Base-by-base conservation (phyloP, 2,888 invertebrate genomes). In the Polydrusus pterygomalis region DNA sequence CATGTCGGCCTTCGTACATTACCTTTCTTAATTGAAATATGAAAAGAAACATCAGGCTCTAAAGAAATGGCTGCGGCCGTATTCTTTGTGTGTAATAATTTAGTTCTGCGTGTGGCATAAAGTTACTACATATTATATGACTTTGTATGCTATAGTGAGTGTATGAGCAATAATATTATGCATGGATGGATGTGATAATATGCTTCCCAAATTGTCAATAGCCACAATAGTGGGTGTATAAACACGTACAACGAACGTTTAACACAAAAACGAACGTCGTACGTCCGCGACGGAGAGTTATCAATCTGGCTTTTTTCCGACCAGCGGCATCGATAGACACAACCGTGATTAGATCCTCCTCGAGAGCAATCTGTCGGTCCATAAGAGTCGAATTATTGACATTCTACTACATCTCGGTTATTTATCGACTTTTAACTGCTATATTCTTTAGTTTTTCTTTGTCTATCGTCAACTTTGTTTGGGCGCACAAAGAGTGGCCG, bases 331-430 rank as follows among this genome's bases (percentile, higher is more conserved):
- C 47, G 51, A 47, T 51, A 51, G 34, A 56, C 58, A 13, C 17
- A 10, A n/a, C 58, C 30, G 51, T 54, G 71, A 62, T 64, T 71
- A 34, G 15, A 69, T 72, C 69, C 58, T 76, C 68, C 65, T 56
- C 72, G 77, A 77, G 65, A 76, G 77, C 77, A 75, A 79, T 79
- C 78, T 80, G 79, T 81, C 77, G 73, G 75, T 73, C 79, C 75
- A 78, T 78, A 78, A 73, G 77, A 79, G 78, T 80, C 79, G 79
- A 82, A 82, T 81, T 81, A 80, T 80, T 75, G 78, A 75, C 79
- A 80, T 80, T 81, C 80, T 81, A 80, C 79, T 78, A 79, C 77
- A 79, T 79, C 78, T 75, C 58, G 71, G 79, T 80, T 76, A 82
- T 81, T 81, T 82, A 81, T 81, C 58, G 74, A 74, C 77, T 62